phyloP scores from a whole-genome alignment of 1,140 invertebrate genomes.

The Xylocopa sonorina region DNA sequence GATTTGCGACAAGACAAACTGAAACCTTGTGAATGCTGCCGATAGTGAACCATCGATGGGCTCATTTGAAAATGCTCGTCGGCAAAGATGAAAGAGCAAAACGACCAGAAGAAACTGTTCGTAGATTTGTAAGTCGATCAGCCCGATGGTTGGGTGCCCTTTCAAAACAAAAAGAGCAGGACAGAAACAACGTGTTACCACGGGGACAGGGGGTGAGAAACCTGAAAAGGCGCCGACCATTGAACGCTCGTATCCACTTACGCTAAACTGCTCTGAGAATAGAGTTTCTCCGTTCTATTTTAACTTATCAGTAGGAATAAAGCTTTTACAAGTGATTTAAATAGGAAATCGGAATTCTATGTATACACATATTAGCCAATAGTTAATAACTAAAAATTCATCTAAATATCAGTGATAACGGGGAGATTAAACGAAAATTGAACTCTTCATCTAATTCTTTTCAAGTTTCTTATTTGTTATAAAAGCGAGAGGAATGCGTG shows the following conservation, averaged over 20 bases:
- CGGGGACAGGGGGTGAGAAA: slow-evolving; percentile 47
- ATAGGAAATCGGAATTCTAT: no score
- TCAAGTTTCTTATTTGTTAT: background rate
- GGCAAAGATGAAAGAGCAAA: slow-evolving; percentile 76
- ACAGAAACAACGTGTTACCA: slow-evolving; percentile 53
- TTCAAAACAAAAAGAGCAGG: slow-evolving; percentile 58
- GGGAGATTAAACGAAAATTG: no score
- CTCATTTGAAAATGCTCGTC: slow-evolving; percentile 66
- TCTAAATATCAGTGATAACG: no score
- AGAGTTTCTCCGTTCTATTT: background rate
- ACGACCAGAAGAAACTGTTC: slow-evolving; percentile 62
- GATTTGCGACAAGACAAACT: slow-evolving; percentile 76
- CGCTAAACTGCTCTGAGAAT: slow-evolving; percentile 18
- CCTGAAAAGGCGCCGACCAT: slow-evolving; percentile 45
- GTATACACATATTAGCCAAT: no score
- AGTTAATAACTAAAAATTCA: no score
- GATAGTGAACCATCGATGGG: slow-evolving; percentile 67
- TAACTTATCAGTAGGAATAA: background rate
- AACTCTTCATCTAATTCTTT: background rate
- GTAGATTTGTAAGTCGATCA: slow-evolving; percentile 71
- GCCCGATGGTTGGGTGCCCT: slow-evolving; percentile 63
- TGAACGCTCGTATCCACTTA: slow-evolving; percentile 9
- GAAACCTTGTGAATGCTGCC: slow-evolving; percentile 71
- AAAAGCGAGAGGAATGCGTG: background rate
- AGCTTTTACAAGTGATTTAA: no score